A percentile compares a stretch with the other conserved stretches of the same genome.
These are phyloP conservation scores for Nemoura dubitans DNA, from an alignment of 2,888 invertebrate genomes.

Conservation along the genomic window DNA sequence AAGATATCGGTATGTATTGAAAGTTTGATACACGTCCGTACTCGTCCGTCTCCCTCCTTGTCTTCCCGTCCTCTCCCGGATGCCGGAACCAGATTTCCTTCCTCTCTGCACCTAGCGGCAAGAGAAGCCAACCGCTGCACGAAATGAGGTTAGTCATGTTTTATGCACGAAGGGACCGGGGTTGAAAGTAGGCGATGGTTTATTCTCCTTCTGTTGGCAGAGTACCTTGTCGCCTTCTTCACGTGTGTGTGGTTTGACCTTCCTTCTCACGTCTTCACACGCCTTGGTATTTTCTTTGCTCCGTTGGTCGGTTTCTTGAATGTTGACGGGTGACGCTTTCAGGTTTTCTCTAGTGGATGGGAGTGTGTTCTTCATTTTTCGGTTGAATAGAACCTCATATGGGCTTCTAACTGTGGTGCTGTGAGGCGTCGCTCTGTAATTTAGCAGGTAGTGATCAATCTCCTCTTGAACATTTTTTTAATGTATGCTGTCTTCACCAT, in stretches of 20 bases:
- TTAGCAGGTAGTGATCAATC: not conserved
- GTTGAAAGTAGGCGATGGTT: not conserved
- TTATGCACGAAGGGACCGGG: not conserved
- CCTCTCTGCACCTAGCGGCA: too few relatives aligned
- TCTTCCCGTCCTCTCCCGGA: too few relatives aligned
- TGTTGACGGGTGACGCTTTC: not conserved
- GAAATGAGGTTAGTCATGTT: too few relatives aligned
- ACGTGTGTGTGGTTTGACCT: not conserved
- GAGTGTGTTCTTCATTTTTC: not conserved
- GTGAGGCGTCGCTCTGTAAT: slow-evolving; percentile 13
- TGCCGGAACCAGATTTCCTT: too few relatives aligned
- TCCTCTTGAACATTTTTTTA: not conserved
- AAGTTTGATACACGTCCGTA: too few relatives aligned
- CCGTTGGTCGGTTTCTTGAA: not conserved
- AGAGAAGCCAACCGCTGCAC: too few relatives aligned
- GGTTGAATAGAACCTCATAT: not conserved
- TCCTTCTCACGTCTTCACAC: not conserved
- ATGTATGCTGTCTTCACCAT: not conserved
- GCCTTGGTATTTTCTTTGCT: not conserved
- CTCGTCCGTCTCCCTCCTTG: too few relatives aligned
- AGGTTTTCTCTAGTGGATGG: not conserved
- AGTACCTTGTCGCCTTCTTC: slow-evolving; percentile 1
- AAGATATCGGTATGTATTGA: too few relatives aligned
- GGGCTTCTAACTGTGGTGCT: not conserved
- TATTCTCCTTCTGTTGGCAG: not conserved